Evolutionary conservation across 2,113 vertebrate genomes (phyloP).

Genomic region (Charina bottae): DNA sequence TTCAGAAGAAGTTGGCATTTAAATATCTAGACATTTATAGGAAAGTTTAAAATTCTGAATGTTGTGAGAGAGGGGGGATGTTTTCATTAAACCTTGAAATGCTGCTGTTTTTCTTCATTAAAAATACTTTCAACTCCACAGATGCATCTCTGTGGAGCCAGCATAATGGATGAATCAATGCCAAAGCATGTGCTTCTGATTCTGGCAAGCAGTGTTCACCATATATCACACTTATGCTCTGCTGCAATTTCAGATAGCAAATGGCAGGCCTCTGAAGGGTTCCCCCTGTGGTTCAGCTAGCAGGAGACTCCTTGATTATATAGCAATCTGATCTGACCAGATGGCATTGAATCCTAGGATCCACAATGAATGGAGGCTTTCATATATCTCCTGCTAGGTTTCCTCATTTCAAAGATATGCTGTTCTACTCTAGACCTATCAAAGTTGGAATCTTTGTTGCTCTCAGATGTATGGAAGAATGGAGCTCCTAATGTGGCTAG

Average conservation of each 20-base stretch:
- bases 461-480: slow-evolving; percentile 45
- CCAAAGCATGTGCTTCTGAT: slow-evolving; percentile 41
- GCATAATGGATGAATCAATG: slow-evolving; percentile 46
- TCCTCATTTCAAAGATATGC: slow-evolving; percentile 62
- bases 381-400: slow-evolving; percentile 67
- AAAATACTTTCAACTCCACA: slow-evolving; percentile 52
- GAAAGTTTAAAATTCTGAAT: slow-evolving; percentile 14
- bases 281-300: slow-evolving; percentile 70
- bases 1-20: slow-evolving; percentile 22
- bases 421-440: slow-evolving; percentile 42
- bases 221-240: slow-evolving; percentile 67
- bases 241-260: slow-evolving; percentile 70
- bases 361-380: slow-evolving; percentile 70
- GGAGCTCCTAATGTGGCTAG: slow-evolving; percentile 26
- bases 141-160: slow-evolving; percentile 48
- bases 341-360: slow-evolving; percentile 72
- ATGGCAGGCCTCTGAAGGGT: slow-evolving; percentile 69
- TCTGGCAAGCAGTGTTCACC: slow-evolving; percentile 50
- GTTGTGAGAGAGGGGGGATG: slow-evolving; percentile 24
- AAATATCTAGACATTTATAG: slow-evolving; percentile 27
- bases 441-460: slow-evolving; percentile 54
- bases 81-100: slow-evolving; percentile 32
- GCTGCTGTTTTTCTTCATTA: slow-evolving; percentile 49
- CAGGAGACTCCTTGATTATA: slow-evolving; percentile 69
- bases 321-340: slow-evolving; percentile 79